A percentile compares a stretch with the other conserved stretches of the same genome.
These are phyloP conservation scores for Petrocephalus microphthalmus DNA, from an alignment of 2,113 vertebrate genomes.

Conservation along the genomic window DNA sequence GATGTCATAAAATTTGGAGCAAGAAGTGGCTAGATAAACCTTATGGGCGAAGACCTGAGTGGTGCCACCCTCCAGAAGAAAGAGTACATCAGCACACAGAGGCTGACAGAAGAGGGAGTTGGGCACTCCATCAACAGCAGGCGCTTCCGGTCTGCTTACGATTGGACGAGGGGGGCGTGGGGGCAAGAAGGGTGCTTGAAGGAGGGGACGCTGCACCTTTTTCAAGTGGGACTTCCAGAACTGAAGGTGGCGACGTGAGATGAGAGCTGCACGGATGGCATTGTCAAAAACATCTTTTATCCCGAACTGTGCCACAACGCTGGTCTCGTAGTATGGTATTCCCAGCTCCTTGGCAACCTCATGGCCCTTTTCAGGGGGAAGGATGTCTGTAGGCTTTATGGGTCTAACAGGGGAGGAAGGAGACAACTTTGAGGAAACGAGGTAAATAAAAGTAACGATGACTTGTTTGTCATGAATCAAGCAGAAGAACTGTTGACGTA, in stretches of 20 bases:
- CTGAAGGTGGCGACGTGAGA: conserved; percentile 80
- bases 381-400: conserved; percentile 81
- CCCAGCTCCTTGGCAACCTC: conserved; percentile 86
- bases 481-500: not conserved
- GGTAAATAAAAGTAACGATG: conserved; percentile 16
- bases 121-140: conserved; percentile 53
- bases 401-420: conserved; percentile 52
- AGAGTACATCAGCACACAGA: conserved; percentile 74
- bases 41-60: conserved; percentile 74
- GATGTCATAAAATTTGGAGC: conserved; percentile 85
- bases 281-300: conserved; percentile 90
- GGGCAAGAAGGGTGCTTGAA: conserved; percentile 79
- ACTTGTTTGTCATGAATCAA: not conserved
- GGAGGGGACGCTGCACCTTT: conserved; percentile 75
- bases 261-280: conserved; percentile 81
- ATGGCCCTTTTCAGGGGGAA: conserved; percentile 77
- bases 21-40: conserved; percentile 80
- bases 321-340: conserved; percentile 83
- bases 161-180: conserved; percentile 75
- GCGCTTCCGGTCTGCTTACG: conserved; percentile 69
- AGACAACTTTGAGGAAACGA: conserved; percentile 7
- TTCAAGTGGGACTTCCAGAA: conserved; percentile 89
- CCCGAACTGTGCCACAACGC: conserved; percentile 84
- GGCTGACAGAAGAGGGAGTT: conserved; percentile 70
- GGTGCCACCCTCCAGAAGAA: conserved; percentile 65